These are phyloP conservation scores for Trisateles emortualis DNA, from an alignment of 2,888 invertebrate species.

Conservation along the genomic window DNA sequence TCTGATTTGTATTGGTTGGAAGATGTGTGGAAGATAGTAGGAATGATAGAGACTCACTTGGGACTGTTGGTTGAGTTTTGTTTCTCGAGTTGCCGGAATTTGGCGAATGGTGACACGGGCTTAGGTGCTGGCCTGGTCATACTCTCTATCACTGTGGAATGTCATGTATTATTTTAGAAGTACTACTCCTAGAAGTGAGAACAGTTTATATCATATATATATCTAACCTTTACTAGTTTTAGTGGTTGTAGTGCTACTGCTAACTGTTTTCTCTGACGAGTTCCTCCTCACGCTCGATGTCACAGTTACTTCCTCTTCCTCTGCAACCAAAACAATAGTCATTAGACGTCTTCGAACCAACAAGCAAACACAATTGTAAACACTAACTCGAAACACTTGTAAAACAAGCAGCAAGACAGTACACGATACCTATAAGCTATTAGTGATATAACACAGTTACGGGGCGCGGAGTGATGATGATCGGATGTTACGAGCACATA, in stretches of 20 bases:
- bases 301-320: slow-evolving; percentile 80
- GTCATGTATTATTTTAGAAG: neutral
- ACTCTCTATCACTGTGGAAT: slow-evolving; percentile 85
- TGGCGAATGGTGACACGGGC: slow-evolving; percentile 95
- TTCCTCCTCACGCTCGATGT: slow-evolving; percentile 82
- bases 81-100: slow-evolving; percentile 96
- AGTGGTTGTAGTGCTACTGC: slow-evolving; percentile 86
- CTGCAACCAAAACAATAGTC: slow-evolving; percentile 59
- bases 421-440: slow-evolving; percentile 80
- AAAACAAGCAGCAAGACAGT: slow-evolving; percentile 79
- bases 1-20: slow-evolving; percentile 23
- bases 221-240: slow-evolving; percentile 87
- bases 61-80: slow-evolving; percentile 93
- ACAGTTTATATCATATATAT: neutral
- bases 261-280: slow-evolving; percentile 86
- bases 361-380: slow-evolving; percentile 32
- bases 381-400: slow-evolving; percentile 64
- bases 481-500: slow-evolving; percentile 69
- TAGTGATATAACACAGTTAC: slow-evolving; percentile 84
- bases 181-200: neutral
- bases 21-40: slow-evolving; percentile 7
- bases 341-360: slow-evolving; percentile 12
- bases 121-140: slow-evolving; percentile 84
- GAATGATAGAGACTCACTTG: slow-evolving; percentile 87
- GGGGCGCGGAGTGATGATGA: slow-evolving; percentile 71